Evolutionary conservation across 2,888 invertebrate genomes (phyloP), one percentile per base, ranked within the genome.

Genomic region (Eilema depressum): DNA sequence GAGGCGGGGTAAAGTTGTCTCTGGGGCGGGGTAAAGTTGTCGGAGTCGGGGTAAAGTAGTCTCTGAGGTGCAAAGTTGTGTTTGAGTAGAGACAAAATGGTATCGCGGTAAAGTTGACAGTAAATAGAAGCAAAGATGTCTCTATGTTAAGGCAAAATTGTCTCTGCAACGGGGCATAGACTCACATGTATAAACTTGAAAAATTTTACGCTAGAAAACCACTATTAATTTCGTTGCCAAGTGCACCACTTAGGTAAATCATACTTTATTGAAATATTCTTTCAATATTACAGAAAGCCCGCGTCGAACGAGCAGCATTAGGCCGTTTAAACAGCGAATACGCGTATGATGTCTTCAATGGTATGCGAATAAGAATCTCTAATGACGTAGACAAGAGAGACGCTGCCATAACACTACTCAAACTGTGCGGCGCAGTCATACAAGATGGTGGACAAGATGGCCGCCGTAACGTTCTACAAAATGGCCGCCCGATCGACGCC

Each of bases 321-420:
- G 84, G 87, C 12, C 88, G 83, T 37, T 79, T 83, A 3, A 83
- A 83, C n/a, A 78, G 83, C 0, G 92, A 93, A 60, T 94, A 94
- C 79, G 91, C 90, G 0, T 94, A 91, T 80, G 89, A 94, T 75
- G 87, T 95, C 0, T 95, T 95, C 79, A 85, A 84, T 74, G 92
- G 92, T 0, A 90, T 91, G 83, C 82, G 85, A 1, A 90, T 94
- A 0, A 79, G 70, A 0, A 63, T 94, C 1, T 74, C 88, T 0
- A 76, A 81, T 0, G 69, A 81, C 23, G 87, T 89, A 0, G 87
- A 90, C 0, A 89, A 93, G 65, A 86, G 75, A 56, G 88, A 89
- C 60, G 91, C 91, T 0, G 87, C 89, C 0, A 81, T 78, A 2
- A 81, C 87, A 66, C 85, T 95, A 0, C 81, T 95, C 0, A 76